Base-by-base conservation (phyloP, 2,888 invertebrate genomes). In the Rhingia campestris region DNA sequence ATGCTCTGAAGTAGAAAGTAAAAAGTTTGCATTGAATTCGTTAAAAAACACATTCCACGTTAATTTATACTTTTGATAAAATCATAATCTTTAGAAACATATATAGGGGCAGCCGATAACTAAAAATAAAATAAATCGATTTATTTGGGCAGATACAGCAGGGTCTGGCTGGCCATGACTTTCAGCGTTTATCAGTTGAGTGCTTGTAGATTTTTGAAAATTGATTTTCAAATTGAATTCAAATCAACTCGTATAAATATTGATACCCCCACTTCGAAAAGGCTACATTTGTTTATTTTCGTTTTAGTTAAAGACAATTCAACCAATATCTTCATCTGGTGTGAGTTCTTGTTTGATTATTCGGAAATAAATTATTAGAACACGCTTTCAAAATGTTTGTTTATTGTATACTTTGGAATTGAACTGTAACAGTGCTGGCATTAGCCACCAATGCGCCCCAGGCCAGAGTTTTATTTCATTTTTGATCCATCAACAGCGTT, bases 261-360 rank as follows among this genome's bases (percentile, higher is more conserved):
- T 49, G 49, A 49, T 49, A 49, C 5, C 9, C 5, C 22, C 49
- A 30, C 30, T 49, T 49, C 10, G 49, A 47, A 47, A 12, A 7
- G n/a, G 14, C 49, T 49, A 5, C 10, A 10, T 10, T 53, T 53
- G 53, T 33, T 53, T 53, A 30, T 47, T 47, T 47, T 47, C 9
- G 2, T 47, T 47, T 14, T 47, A 22, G 22, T 22, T 22, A 6
- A n/a, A 45, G 12, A 43, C 12, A 43, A 43, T 12, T 12, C 5
- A 43, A 4, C 12, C 12, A 12, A 1, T 41, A 10, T 41, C n/a
- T 41, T 45, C 22, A 22, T 22, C 22, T 22, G 22, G 22, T 22
- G 22, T 1, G 2, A 22, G 22, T 2, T 22, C 2, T 22, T 22
- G 22, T 22, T 22, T 22, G 22, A 22, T 22, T 22, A 22, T 22